Conservation (phyloP, 2,113 vertebrate genomes). For the Engraulis encrasicolus region DNA sequence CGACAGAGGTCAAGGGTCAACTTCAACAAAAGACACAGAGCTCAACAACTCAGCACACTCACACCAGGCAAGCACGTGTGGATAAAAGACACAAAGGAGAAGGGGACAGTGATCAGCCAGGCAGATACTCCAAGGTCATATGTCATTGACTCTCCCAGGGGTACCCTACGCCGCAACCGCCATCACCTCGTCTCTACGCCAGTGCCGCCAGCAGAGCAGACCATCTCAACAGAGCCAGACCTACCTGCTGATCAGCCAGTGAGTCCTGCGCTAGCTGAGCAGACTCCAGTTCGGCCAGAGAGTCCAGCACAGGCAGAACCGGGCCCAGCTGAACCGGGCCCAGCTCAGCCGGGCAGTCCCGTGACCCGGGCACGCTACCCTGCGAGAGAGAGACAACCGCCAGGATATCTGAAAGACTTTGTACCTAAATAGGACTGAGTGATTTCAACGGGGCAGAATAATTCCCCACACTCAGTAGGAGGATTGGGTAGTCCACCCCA, state of each 20-base stretch:
- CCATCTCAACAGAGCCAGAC: too few relatives aligned
- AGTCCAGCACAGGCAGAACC: conserved; percentile 1
- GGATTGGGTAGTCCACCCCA: conserved; percentile 25
- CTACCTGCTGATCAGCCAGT: background rate
- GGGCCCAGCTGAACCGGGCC: background rate
- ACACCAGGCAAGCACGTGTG: too few relatives aligned
- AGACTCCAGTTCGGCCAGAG: background rate
- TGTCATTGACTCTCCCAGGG: too few relatives aligned
- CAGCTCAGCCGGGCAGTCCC: conserved; percentile 10
- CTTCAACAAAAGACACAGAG: too few relatives aligned
- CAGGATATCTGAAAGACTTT: conserved; percentile 16
- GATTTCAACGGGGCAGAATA: background rate
- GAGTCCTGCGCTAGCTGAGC: conserved; percentile 4
- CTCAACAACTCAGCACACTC: too few relatives aligned
- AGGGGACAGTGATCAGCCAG: too few relatives aligned
- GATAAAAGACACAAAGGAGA: too few relatives aligned
- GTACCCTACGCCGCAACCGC: too few relatives aligned
- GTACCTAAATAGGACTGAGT: conserved; percentile 25
- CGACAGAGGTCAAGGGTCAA: too few relatives aligned
- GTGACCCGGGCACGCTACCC: conserved; percentile 23
- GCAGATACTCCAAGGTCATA: too few relatives aligned
- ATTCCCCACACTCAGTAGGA: background rate
- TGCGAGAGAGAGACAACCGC: conserved; percentile 18
- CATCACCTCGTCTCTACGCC: too few relatives aligned
- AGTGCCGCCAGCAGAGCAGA: too few relatives aligned